Evolutionary conservation across 1,140 invertebrate species (phyloP).

Genomic region (Sinella curviseta): DNA sequence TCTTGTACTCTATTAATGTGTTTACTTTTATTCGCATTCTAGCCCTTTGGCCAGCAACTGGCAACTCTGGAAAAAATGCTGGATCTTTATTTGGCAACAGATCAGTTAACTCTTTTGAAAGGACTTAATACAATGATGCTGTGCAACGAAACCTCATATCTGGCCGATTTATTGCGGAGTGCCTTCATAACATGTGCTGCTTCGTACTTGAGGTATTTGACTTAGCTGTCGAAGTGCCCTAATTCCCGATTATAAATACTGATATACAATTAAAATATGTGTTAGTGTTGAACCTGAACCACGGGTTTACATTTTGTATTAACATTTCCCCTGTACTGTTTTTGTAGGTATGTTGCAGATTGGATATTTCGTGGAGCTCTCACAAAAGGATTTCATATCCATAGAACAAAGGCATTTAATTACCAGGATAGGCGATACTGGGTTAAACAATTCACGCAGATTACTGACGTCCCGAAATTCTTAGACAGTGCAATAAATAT

Average conservation of each 20-base stretch:
- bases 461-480: conserved; percentile 38
- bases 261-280: not conserved
- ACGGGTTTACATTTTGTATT: no score
- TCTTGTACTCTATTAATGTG: no score
- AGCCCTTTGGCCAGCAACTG: conserved; percentile 36
- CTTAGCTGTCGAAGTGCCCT: not conserved
- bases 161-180: conserved; percentile 35
- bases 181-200: conserved; percentile 35
- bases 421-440: conserved; percentile 43
- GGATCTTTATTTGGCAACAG: not conserved
- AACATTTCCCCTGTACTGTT: no score
- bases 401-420: not conserved
- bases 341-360: conserved; percentile 43
- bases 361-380: conserved; percentile 47
- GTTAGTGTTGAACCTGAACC: no score
- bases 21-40: conserved; percentile 1
- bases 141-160: conserved; percentile 21
- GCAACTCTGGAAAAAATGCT: conserved; percentile 30
- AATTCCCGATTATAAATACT: not conserved
- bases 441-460: conserved; percentile 43
- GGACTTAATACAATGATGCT: conserved; percentile 38
- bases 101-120: conserved; percentile 17
- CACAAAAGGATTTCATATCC: conserved; percentile 43
- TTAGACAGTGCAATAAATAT: conserved; percentile 19
- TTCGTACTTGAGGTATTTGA: conserved; percentile 37